Evolutionary conservation across 2,113 vertebrate species (phyloP).

Genomic region (Gila orcuttii): DNA sequence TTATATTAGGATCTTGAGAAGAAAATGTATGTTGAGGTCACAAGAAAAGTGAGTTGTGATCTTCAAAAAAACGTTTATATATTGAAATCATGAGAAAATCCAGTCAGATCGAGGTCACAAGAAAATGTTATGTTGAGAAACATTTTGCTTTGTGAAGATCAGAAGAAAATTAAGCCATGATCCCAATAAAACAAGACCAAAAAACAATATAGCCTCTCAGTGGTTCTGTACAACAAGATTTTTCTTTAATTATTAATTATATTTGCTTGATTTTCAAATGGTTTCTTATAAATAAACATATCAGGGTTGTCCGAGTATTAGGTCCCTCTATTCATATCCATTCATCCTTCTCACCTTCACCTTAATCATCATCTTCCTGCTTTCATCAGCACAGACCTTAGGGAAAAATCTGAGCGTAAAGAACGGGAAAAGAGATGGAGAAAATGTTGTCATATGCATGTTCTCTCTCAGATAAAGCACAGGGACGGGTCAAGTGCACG

Average conservation of each 20-base stretch:
- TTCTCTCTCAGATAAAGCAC: slow-evolving; percentile 5
- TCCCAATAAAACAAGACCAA: neutral
- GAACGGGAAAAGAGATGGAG: neutral
- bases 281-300: neutral
- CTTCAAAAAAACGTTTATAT: neutral
- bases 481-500: neutral
- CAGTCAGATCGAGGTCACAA: no score
- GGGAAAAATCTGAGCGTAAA: neutral
- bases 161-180: neutral
- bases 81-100: neutral
- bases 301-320: neutral
- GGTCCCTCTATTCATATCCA: neutral
- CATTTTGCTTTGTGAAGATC: no score
- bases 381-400: neutral
- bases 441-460: neutral
- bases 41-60: neutral
- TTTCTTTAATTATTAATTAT: neutral
- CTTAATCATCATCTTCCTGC: slow-evolving; percentile 19
- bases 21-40: neutral
- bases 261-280: neutral
- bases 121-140: no score
- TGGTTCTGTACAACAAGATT: neutral
- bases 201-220: neutral
- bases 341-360: neutral
- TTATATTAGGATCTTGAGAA: neutral